Percentiles rank a stretch among this genome's conserved stretches.
These are phyloP conservation scores for Brachyistius frenatus DNA, from an alignment of 2,113 vertebrate species.

Conservation along the genomic window DNA sequence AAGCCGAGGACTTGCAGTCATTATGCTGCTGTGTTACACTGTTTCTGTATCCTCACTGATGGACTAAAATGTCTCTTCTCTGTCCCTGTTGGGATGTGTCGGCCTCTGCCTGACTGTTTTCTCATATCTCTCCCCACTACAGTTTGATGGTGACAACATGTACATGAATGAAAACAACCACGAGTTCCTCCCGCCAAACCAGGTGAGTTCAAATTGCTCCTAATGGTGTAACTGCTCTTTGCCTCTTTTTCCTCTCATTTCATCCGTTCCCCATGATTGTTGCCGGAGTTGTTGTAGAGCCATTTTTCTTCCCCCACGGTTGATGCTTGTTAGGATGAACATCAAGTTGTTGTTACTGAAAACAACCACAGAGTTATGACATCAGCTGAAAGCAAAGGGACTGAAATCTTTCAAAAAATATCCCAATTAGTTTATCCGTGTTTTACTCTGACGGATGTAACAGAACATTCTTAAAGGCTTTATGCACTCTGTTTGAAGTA, in stretches of 20 bases:
- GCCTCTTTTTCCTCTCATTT: conserved; percentile 26
- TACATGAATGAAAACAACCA: conserved; percentile 98
- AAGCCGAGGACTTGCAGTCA: conserved; percentile 76
- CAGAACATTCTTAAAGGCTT: not conserved
- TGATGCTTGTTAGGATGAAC: conserved; percentile 23
- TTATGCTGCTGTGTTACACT: conserved; percentile 71
- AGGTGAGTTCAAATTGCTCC: conserved; percentile 84
- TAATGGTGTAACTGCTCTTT: conserved; percentile 31
- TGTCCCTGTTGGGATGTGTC: conserved; percentile 34
- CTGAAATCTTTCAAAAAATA: conserved; percentile 2
- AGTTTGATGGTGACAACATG: conserved; percentile 99
- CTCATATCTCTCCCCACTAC: conserved; percentile 65
- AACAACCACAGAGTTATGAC: conserved; percentile 17
- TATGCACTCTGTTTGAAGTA: not conserved
- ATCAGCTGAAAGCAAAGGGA: conserved; percentile 33
- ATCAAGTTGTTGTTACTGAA: conserved; percentile 38
- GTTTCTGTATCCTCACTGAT: conserved; percentile 48
- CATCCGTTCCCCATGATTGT: conserved; percentile 8
- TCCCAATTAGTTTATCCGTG: conserved; percentile 7
- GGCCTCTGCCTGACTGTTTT: conserved; percentile 41
- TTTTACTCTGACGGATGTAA: conserved; percentile 1
- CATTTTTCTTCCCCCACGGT: conserved; percentile 26
- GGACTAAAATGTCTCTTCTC: conserved; percentile 60
- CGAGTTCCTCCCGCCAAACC: conserved; percentile 95
- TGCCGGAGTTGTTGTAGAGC: not conserved